These are phyloP conservation scores for Cheilosia grossa DNA, from an alignment of 2,888 invertebrate species.

Conservation along the genomic window DNA sequence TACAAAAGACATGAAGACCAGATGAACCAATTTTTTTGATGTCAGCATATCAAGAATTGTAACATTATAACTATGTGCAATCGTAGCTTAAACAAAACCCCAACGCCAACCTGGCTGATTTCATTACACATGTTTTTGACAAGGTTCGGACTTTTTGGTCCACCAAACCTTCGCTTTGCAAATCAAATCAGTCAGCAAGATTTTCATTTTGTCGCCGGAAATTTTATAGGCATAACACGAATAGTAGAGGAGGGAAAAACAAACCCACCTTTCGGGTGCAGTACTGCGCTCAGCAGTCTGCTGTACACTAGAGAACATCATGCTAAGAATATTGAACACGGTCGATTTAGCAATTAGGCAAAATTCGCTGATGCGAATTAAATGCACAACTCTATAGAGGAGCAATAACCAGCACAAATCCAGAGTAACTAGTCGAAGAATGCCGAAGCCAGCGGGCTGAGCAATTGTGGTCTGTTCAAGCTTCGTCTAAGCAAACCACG, in stretches of 20 bases:
- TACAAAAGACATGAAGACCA: no score
- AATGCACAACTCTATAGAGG: conserved; percentile 19
- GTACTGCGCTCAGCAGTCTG: conserved; percentile 12
- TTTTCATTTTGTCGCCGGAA: neutral
- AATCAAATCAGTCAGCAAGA: conserved; percentile 3
- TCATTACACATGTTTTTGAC: conserved; percentile 2
- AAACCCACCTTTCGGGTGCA: conserved; percentile 6
- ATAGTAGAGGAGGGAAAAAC: neutral
- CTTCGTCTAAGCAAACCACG: conserved; percentile 37
- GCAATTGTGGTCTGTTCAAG: conserved; percentile 20
- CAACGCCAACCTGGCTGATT: neutral
- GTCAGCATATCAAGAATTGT: no score
- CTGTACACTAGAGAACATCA: conserved; percentile 17
- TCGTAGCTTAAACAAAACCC: neutral
- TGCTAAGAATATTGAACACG: conserved; percentile 45
- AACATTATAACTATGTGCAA: no score
- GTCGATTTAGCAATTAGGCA: conserved; percentile 65
- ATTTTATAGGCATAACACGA: neutral
- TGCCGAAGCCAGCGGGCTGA: conserved; percentile 28
- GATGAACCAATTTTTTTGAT: no score
- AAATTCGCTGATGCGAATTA: conserved; percentile 62
- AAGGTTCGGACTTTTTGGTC: conserved; percentile 6
- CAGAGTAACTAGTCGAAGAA: conserved; percentile 33
- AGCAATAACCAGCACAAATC: conserved; percentile 14
- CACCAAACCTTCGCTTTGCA: neutral